Evolutionary conservation across 2,113 vertebrate species (phyloP).

Genomic region (Cyprinodon brontotheroides): DNA sequence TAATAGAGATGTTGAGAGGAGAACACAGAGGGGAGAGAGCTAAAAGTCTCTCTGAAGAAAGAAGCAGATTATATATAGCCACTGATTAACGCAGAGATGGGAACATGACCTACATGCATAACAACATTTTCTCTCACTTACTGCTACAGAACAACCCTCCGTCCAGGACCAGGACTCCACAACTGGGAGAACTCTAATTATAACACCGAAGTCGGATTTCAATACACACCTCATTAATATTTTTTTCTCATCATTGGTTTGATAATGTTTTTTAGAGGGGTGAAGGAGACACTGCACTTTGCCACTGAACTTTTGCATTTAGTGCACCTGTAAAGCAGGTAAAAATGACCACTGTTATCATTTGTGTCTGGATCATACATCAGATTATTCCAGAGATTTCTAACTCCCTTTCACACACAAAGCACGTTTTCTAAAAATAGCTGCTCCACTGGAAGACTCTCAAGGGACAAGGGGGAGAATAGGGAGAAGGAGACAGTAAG

Average conservation of each 20-base stretch:
- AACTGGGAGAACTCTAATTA: slow-evolving; percentile 81
- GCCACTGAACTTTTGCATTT: slow-evolving; percentile 30
- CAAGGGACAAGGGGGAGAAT: slow-evolving; percentile 32
- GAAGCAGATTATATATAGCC: slow-evolving; percentile 83
- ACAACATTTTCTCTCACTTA: slow-evolving; percentile 77
- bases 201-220: slow-evolving; percentile 71
- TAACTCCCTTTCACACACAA: slow-evolving; percentile 53
- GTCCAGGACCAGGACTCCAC: slow-evolving; percentile 77
- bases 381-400: slow-evolving; percentile 52
- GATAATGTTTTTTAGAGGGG: slow-evolving; percentile 61
- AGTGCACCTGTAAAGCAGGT: slow-evolving; percentile 46
- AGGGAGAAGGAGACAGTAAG: slow-evolving; percentile 32
- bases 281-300: slow-evolving; percentile 26
- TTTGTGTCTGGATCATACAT: slow-evolving; percentile 33
- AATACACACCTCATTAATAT: slow-evolving; percentile 74
- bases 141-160: slow-evolving; percentile 71
- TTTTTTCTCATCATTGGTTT: slow-evolving; percentile 67
- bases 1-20: slow-evolving; percentile 70
- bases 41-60: slow-evolving; percentile 76
- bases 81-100: slow-evolving; percentile 83
- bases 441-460: slow-evolving; percentile 51
- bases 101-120: slow-evolving; percentile 85
- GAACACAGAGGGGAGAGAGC: slow-evolving; percentile 69
- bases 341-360: slow-evolving; percentile 25
- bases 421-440: slow-evolving; percentile 67